phyloP scores from a whole-genome alignment of 23 tunicate genomes.

The Phallusia fumigata region DNA sequence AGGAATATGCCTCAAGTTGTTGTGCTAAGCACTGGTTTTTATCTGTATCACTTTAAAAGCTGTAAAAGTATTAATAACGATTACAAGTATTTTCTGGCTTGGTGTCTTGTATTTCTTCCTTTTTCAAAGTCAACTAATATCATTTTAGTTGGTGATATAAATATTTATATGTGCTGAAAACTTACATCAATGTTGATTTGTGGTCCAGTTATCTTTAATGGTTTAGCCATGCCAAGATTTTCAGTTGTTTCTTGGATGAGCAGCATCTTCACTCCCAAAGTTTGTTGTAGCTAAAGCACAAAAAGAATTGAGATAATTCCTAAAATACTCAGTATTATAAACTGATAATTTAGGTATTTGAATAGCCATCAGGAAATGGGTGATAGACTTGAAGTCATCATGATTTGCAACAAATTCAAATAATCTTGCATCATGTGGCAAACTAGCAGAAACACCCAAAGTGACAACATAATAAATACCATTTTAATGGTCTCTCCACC shows the following conservation, averaged over 20 bases:
- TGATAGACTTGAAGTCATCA: conserved; percentile 26
- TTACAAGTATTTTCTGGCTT: too few species aligned
- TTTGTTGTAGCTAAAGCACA: conserved; percentile 71
- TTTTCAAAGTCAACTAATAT: too few species aligned
- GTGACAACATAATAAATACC: conserved; percentile 23
- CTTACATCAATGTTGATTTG: conserved; percentile 82
- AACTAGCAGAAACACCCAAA: background rate
- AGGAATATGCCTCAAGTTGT: too few species aligned
- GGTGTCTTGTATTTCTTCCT: too few species aligned
- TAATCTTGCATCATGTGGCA: background rate
- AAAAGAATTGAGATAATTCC: background rate
- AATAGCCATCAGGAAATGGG: conserved; percentile 22
- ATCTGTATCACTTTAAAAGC: too few species aligned
- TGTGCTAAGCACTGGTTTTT: too few species aligned
- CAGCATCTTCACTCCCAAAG: conserved; percentile 81
- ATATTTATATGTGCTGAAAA: background rate
- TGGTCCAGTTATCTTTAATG: conserved; percentile 78
- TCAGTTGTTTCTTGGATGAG: conserved; percentile 91
- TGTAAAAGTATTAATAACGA: too few species aligned
- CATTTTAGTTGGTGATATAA: too few species aligned
- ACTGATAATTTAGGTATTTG: background rate
- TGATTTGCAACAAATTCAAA: conserved; percentile 8
- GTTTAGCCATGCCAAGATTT: conserved; percentile 80
- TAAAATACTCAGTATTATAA: background rate
- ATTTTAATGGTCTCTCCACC: conserved; percentile 96